phyloP scores from a whole-genome alignment of 2,113 vertebrate genomes.

The Etheostoma cragini region DNA sequence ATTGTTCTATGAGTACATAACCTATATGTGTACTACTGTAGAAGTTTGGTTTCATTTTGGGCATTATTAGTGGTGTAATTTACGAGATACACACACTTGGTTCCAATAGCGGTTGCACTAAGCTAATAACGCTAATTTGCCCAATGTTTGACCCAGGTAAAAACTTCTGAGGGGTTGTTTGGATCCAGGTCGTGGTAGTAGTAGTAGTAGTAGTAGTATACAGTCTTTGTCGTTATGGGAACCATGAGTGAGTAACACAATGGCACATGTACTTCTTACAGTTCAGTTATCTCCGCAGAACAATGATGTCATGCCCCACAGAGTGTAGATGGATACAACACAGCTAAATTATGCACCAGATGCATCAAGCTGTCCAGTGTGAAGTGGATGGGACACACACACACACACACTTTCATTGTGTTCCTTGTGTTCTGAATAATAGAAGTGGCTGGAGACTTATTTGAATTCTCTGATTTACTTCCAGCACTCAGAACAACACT shows the following conservation, averaged over 20 bases:
- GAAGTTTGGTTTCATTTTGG: no score
- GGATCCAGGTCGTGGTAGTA: no score
- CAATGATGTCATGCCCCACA: slow-evolving; percentile 37
- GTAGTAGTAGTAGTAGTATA: no score
- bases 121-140: no score
- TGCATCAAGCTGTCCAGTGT: slow-evolving; percentile 51
- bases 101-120: no score
- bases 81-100: no score
- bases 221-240: not conserved
- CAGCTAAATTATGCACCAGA: slow-evolving; percentile 66
- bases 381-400: slow-evolving; percentile 31
- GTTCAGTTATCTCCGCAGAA: slow-evolving; percentile 45
- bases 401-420: slow-evolving; percentile 55
- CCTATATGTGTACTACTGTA: no score
- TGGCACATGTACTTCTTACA: slow-evolving; percentile 45
- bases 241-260: slow-evolving; percentile 24
- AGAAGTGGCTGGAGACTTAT: slow-evolving; percentile 71
- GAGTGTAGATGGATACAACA: slow-evolving; percentile 55
- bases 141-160: no score
- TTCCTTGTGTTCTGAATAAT: slow-evolving; percentile 76
- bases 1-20: no score
- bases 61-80: no score
- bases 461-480: slow-evolving; percentile 79
- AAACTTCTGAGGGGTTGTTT: no score
- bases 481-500: slow-evolving; percentile 68